Evolutionary conservation across 2,888 invertebrate species (phyloP), one percentile per base, ranked within the genome.

Genomic region (Sminthurides aquaticus): DNA sequence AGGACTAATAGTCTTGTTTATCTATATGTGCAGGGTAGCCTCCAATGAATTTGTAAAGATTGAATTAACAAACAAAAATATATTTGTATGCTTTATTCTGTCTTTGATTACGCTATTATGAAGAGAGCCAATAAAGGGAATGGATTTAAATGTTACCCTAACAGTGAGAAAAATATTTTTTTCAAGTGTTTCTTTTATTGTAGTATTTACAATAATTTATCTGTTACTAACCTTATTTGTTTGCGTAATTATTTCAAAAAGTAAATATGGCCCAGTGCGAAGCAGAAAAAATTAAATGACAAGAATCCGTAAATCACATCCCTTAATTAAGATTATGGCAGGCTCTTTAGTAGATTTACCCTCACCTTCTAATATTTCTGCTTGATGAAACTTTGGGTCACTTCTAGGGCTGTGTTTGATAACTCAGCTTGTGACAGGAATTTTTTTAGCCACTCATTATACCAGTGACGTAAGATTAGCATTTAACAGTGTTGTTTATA

Each of bases 361-460:
- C 0, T 78, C 84, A 0, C 85, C 86, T 0, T 79, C 81, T 27
- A 86, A 85, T 80, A 85, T 86, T 77, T 83, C 83, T 54, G 69
- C 78, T 43, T 82, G 82, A 82, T 87, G 87, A 85, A 87, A 87
- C 79, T 86, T 86, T 80, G 86, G 86, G 3, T 86, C 86, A 0
- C 71, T 86, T 75, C 74, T 86, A 81, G 85, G 83, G 55, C 67
- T 86, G 78, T 85, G 84, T 75, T 79, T 86, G 82, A 79, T 82
- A 65, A 81, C 82, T 66, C 87, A 88, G 84, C 85, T 87, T 79
- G 68, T 85, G 64, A 84, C 86, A 27, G 87, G 87, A 54, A 73
- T 88, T 77, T 85, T 88, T 77, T 77, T 87, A 80, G 83, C 87
- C 0, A 85, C 87, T 82, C 86, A 87, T 76, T 87, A 87, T 76